Base-by-base conservation (phyloP, 2,797 vertebrate species). In the Heterohyrax brucei region DNA sequence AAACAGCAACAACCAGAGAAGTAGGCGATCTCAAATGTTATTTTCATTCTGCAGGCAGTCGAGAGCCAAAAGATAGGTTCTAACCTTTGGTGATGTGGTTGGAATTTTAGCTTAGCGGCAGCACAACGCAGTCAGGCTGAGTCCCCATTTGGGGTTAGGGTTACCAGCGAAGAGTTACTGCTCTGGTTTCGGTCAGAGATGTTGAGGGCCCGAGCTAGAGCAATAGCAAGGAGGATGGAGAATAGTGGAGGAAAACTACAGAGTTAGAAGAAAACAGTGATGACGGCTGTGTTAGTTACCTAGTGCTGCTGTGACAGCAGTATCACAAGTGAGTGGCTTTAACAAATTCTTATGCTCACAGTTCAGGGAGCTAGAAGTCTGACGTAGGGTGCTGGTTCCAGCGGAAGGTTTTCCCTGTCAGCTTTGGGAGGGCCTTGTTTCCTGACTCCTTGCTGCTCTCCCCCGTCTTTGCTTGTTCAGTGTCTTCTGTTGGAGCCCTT, bases 41-140 rank as follows among this genome's bases (percentile, higher is more conserved):
- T 33, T 83, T 89, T 76, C 26, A 28, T 83, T 88, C 33, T 91
- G 21, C 44, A 94, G 39, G 70, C 21, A 16, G 39, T 28, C 24
- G 48, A 22, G 44, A 82, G 48, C 22, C 21, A 19, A 70, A 66
- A 91, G 39, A 56, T 19, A 66, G 21, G 30, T 59, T 89, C 30
- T 18, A 79, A 1, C 7, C 4, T 24, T 85, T 59, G 62, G 78
- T 48, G 26, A 62, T 18, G 21, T n/a, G 46, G 44, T 24, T 46
- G 56, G 8, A 53, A 82, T 62, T 94, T 87, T 21, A 59, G 53
- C 22, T 96, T 50, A 64, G 84, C 26, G 56, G 10, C 80, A 93
- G 50, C 61, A 79, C 46, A 22, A 18, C 10, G 1, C 3, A 64
- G 18, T 12, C 4, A n/a, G 76, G 73, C 24, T 91, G 22, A 46